Base-by-base conservation (phyloP, 37 sponge, comb jelly and placozoan species). In the Diacarnus erythraeanus region DNA sequence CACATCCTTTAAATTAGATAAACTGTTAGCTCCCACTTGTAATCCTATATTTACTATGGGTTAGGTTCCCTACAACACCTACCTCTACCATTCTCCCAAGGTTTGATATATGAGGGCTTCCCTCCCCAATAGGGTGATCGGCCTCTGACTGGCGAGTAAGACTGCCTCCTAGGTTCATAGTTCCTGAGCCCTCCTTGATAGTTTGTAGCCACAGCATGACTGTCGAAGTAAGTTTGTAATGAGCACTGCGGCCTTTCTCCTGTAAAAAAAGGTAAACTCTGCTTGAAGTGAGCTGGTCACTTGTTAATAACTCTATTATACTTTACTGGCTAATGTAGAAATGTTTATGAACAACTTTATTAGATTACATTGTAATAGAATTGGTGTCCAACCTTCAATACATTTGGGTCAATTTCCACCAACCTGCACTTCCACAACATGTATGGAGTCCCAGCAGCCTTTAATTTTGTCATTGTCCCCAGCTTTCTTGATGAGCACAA, bases 371-470 rank as follows among this genome's bases (percentile, higher is more conserved):
- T n/a, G 51, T 47, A 47, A 12, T 12, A 47, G 51, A 47, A 47
- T 12, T 47, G 6, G 18, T 61, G 64, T 61, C 8, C 5, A 61
- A 61, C 29, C 64, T 61, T 23, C 64, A 27, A n/a, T n/a, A n/a
- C n/a, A n/a, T n/a, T n/a, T n/a, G n/a, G n/a, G n/a, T n/a, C 51
- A 61, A 12, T 23, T 25, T 23, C 25, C 10, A 63, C 86, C 80
- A 73, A 89, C 94, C 83, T 84, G 83, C 22, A 97, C 98, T 71
- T 97, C 98, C 30, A 97, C 85, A 9, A 97, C 98, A 61, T 97
- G 98, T 35, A 97, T 97, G 42, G 95, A 95, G 84, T 97, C 98
- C 98, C 98, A 97, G 78, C 95, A 91, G 15, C 98, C 95, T 77
- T 92, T 97, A 78, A 92, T 95, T 57, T 70, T 90, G 76, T 97